Evolutionary conservation across 2,797 vertebrate genomes (phyloP).

Genomic region (Pantherophis vulpinus): DNA sequence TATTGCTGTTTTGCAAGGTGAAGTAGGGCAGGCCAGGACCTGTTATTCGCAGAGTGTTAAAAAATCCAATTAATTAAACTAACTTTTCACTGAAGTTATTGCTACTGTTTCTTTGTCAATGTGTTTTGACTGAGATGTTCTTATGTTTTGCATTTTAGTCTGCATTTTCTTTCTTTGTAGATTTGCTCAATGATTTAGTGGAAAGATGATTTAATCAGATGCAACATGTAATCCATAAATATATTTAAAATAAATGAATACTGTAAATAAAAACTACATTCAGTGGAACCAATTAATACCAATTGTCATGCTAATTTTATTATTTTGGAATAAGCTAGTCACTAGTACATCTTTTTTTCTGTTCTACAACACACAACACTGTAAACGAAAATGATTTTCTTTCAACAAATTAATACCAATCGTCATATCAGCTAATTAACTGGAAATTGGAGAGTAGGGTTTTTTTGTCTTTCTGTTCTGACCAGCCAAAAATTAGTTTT

Average conservation of each 20-base stretch:
- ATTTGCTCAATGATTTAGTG: background rate
- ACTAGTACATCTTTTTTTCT: background rate
- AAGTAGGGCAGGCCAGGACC: constrained; percentile 88
- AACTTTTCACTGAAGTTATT: background rate
- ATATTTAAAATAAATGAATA: background rate
- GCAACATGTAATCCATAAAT: background rate
- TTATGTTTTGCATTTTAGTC: background rate
- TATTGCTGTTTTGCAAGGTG: constrained; percentile 67
- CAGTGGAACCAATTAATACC: background rate
- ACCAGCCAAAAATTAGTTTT: background rate
- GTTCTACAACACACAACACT: background rate
- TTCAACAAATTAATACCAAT: background rate
- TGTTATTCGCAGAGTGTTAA: constrained; percentile 58
- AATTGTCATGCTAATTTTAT: background rate
- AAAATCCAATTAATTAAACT: background rate
- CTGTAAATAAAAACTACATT: background rate
- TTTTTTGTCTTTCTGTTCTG: background rate
- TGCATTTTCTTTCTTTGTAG: background rate
- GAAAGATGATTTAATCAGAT: background rate
- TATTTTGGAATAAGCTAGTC: background rate
- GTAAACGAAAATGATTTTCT: background rate
- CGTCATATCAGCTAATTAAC: background rate
- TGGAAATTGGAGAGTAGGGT: background rate
- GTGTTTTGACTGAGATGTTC: background rate
- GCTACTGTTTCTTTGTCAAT: background rate